phyloP scores from a whole-genome alignment of 2,888 invertebrate genomes.

The Dicycla oo region DNA sequence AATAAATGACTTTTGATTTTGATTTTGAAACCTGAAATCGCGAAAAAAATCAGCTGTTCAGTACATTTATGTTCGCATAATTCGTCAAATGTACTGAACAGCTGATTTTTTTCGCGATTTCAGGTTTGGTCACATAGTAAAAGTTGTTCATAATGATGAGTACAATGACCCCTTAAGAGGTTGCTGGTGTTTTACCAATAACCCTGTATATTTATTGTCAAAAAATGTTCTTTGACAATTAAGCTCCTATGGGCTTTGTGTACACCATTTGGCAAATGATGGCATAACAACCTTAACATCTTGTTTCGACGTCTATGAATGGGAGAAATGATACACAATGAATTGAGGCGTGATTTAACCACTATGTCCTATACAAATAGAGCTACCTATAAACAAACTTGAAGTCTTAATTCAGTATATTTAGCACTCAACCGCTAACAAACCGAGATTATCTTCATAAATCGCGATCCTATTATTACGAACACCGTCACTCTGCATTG shows the following conservation, averaged over 20 bases:
- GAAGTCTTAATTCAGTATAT: slow-evolving; percentile 10
- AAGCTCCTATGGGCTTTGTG: not conserved
- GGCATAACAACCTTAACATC: not conserved
- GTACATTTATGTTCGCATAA: no score
- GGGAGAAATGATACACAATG: not conserved
- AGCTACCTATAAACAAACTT: not conserved
- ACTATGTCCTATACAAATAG: not conserved
- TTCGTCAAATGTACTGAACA: no score
- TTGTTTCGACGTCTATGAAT: not conserved
- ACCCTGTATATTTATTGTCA: no score
- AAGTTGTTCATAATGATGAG: no score
- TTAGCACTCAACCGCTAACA: slow-evolving; percentile 47
- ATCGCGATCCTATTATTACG: slow-evolving; percentile 68
- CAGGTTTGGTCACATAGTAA: no score
- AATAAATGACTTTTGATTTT: no score
- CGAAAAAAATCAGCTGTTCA: no score
- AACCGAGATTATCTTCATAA: slow-evolving; percentile 75
- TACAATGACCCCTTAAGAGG: no score
- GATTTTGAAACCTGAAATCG: no score
- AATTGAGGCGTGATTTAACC: not conserved
- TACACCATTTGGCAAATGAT: not conserved
- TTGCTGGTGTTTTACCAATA: no score
- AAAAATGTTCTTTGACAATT: no score
- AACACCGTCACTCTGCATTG: slow-evolving; percentile 69
- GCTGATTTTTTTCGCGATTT: no score